Percentiles rank a stretch among this genome's conserved stretches.
Evolutionary conservation across 2,888 invertebrate genomes (phyloP).

Genomic region (Listrodromus nycthemerus): DNA sequence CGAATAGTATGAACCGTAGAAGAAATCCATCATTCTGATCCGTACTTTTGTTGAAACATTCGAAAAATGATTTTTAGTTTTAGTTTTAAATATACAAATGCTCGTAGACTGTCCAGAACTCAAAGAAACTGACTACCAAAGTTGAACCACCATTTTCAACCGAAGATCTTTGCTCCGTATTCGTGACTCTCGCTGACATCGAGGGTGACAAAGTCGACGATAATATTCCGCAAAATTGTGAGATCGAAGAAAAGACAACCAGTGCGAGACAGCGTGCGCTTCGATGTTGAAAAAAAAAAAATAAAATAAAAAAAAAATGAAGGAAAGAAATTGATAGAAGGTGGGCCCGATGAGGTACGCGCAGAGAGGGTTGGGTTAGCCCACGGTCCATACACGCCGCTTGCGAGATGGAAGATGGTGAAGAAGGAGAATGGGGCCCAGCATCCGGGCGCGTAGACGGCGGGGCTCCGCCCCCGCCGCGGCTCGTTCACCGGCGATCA

Average conservation of each 20-base stretch:
- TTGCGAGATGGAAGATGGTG: conserved; percentile 80
- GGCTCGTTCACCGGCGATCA: conserved; percentile 73
- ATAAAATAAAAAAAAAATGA: conserved; percentile 63
- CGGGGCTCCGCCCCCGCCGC: conserved; percentile 81
- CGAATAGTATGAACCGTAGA: neutral
- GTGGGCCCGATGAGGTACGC: conserved; percentile 70
- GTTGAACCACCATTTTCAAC: neutral
- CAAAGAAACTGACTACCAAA: neutral
- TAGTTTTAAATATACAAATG: no score
- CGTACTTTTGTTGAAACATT: neutral
- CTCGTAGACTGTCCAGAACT: neutral
- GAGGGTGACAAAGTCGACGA: neutral
- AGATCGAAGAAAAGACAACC: conserved; percentile 50
- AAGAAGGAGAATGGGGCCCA: conserved; percentile 78
- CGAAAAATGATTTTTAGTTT: neutral
- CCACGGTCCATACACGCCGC: conserved; percentile 60
- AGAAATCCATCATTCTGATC: neutral
- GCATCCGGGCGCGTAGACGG: conserved; percentile 79
- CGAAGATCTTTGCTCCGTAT: neutral
- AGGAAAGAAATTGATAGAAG: conserved; percentile 74
- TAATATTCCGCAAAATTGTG: neutral
- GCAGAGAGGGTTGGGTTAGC: conserved; percentile 80
- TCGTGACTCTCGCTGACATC: neutral
- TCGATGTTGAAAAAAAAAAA: conserved; percentile 44
- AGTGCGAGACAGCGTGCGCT: conserved; percentile 54